Evolutionary conservation across 2,113 vertebrate genomes (phyloP).

Genomic region (Okapia johnstoni): DNA sequence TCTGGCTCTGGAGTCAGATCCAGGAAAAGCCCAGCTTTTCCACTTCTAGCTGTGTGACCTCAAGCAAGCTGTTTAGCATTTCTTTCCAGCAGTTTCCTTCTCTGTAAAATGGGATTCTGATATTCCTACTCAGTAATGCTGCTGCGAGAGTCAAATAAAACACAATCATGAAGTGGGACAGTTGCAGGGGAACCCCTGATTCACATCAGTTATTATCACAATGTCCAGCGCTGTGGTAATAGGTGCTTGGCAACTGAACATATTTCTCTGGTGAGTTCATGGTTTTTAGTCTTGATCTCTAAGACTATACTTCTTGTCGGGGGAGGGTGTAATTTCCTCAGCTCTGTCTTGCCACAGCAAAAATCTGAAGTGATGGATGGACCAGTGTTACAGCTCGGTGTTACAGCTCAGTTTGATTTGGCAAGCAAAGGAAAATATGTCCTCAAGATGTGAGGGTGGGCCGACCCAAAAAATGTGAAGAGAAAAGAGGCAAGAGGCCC

Average conservation of each 20-base stretch:
- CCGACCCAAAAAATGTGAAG: background rate
- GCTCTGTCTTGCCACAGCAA: background rate
- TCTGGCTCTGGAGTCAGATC: background rate
- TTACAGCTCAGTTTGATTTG: background rate
- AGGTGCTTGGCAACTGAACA: background rate
- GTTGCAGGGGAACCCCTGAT: background rate
- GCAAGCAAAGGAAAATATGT: background rate
- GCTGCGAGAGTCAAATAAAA: background rate
- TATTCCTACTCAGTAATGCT: background rate
- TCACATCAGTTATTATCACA: background rate
- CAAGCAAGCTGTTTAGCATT: background rate
- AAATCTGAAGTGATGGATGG: background rate
- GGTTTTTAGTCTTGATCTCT: background rate
- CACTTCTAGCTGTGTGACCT: background rate
- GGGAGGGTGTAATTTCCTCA: background rate
- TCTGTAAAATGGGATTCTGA: background rate
- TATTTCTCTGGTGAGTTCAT: background rate
- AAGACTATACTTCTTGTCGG: background rate
- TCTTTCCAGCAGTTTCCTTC: background rate
- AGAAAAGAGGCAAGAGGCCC: background rate
- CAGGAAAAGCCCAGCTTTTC: background rate
- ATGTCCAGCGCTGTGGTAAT: background rate
- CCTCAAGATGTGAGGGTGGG: rapidly evolving
- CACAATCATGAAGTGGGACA: background rate
- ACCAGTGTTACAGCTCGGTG: background rate